Evolutionary conservation across 2,888 invertebrate genomes (phyloP).

Genomic region (Timandra comae): DNA sequence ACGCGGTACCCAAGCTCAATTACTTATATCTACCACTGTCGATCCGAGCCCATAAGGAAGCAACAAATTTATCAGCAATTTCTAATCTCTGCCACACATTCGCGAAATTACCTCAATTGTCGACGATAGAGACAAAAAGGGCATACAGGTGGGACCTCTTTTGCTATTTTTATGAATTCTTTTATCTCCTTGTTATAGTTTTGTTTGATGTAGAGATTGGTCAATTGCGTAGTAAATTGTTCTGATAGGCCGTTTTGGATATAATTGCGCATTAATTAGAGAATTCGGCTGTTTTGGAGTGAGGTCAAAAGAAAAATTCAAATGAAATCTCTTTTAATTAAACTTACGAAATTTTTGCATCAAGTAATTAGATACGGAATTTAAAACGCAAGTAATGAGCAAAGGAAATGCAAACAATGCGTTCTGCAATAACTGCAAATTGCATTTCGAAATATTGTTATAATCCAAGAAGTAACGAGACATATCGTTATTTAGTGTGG

Average conservation of each 20-base stretch:
- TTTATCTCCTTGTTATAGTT: not conserved
- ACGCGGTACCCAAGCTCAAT: constrained; percentile 12
- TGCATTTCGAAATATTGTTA: constrained; percentile 61
- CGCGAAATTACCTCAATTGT: constrained; percentile 11
- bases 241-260: too few species aligned
- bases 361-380: constrained; percentile 24
- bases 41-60: constrained; percentile 24
- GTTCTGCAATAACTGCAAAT: constrained; percentile 22
- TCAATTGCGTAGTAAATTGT: constrained; percentile 1
- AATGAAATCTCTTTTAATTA: constrained; percentile 22
- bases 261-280: too few species aligned
- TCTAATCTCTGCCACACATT: constrained; percentile 25
- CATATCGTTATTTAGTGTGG: constrained; percentile 59
- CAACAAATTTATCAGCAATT: constrained; percentile 18
- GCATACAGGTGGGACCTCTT: constrained; percentile 3
- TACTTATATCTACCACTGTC: constrained; percentile 17
- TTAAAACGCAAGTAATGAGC: constrained; percentile 26
- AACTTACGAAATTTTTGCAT: constrained; percentile 7
- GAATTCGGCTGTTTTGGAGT: too few species aligned
- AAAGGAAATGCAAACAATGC: constrained; percentile 22
- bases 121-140: constrained; percentile 13
- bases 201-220: too few species aligned
- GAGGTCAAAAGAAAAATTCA: not conserved
- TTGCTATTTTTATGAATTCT: constrained; percentile 12
- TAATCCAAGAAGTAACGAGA: constrained; percentile 64